Conservation (phyloP, 2,113 vertebrate species). For the Gallinago paraguaiae region DNA sequence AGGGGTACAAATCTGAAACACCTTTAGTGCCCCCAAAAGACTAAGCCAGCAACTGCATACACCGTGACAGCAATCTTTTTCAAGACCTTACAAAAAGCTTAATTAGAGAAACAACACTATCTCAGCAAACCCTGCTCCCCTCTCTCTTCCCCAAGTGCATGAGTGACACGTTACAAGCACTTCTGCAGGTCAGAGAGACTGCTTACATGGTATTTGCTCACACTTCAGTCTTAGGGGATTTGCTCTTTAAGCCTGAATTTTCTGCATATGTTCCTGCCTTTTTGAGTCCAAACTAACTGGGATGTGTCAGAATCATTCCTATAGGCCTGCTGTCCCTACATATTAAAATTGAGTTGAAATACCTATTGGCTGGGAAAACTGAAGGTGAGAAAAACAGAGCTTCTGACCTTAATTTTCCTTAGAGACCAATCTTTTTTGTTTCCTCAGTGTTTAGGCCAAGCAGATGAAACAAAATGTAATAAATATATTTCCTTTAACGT, state of each 20-base stretch:
- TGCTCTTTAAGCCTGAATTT: background rate
- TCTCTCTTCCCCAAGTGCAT: no score
- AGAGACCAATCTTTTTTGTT: background rate
- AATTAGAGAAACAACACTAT: background rate
- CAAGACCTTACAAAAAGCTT: background rate
- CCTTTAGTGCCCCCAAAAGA: background rate
- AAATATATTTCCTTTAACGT: background rate
- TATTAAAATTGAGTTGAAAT: background rate
- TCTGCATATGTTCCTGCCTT: background rate
- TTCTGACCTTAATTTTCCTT: background rate
- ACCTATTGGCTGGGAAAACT: background rate
- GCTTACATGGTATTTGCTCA: background rate
- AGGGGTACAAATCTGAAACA: background rate
- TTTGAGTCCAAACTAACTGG: background rate
- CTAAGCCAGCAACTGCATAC: background rate
- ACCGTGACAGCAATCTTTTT: background rate
- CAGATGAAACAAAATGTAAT: background rate
- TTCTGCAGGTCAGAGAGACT: background rate
- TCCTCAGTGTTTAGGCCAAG: background rate
- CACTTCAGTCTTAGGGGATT: background rate
- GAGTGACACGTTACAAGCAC: accelerated
- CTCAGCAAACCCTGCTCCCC: background rate
- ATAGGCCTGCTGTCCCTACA: background rate
- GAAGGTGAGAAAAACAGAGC: background rate
- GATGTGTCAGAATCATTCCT: background rate